Conservation (phyloP, 2,888 invertebrate species). For the Cryptocephalus primarius region DNA sequence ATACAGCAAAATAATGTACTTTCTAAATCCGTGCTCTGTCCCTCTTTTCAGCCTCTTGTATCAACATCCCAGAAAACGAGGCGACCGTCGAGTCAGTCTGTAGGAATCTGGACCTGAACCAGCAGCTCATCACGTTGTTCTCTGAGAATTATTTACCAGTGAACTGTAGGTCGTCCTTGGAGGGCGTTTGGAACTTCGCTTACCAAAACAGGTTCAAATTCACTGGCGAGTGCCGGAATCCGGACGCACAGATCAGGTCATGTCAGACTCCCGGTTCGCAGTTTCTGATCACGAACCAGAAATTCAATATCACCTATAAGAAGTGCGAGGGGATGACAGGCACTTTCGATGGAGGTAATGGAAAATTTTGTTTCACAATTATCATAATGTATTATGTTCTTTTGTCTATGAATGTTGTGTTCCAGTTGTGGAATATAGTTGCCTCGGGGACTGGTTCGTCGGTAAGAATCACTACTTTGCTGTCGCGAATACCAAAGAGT, state of each 20-base stretch:
- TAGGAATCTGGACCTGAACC: slow-evolving; percentile 59
- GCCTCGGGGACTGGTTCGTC: slow-evolving; percentile 91
- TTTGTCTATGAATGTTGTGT: slow-evolving; percentile 1
- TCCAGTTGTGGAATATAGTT: slow-evolving; percentile 77
- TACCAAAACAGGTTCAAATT: slow-evolving; percentile 73
- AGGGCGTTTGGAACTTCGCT: slow-evolving; percentile 95
- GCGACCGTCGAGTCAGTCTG: slow-evolving; percentile 72
- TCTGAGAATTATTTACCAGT: slow-evolving; percentile 83
- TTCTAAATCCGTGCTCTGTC: slow-evolving; percentile 6
- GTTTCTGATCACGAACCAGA: slow-evolving; percentile 92
- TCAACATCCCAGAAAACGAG: slow-evolving; percentile 51
- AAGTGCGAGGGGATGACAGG: slow-evolving; percentile 83
- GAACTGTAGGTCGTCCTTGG: slow-evolving; percentile 83
- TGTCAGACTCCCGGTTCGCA: slow-evolving; percentile 95
- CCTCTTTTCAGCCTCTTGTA: slow-evolving; percentile 62
- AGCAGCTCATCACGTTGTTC: slow-evolving; percentile 74
- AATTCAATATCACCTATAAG: slow-evolving; percentile 89
- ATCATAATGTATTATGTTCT: neutral
- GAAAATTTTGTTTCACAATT: neutral
- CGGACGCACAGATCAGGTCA: slow-evolving; percentile 80
- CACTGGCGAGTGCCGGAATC: slow-evolving; percentile 83
- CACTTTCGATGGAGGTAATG: slow-evolving; percentile 69
- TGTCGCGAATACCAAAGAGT: slow-evolving; percentile 93
- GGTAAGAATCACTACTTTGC: slow-evolving; percentile 95
- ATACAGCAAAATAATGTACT: no score